Percentiles rank a stretch among this genome's conserved stretches.
phyloP scores from a whole-genome alignment of 2,888 invertebrate species.

The Tetrapedia diversipes region DNA sequence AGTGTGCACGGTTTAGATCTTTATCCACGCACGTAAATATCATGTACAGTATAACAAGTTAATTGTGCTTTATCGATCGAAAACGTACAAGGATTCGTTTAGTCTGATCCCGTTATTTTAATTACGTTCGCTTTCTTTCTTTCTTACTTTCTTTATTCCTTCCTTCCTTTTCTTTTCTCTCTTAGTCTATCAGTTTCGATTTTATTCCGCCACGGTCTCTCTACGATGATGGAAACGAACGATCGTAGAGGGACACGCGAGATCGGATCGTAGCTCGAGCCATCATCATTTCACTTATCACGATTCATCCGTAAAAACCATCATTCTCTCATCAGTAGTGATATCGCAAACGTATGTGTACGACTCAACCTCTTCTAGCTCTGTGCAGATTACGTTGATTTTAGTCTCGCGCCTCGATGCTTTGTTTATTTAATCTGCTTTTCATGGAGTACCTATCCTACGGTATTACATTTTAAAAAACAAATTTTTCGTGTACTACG shows the following conservation, averaged over 20 bases:
- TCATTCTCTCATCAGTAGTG: constrained; percentile 42
- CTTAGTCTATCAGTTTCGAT: constrained; percentile 13
- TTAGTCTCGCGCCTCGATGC: background rate
- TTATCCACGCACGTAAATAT: constrained; percentile 46
- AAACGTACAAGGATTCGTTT: constrained; percentile 11
- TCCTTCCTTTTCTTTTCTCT: background rate
- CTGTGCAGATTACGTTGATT: background rate
- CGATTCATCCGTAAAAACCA: constrained; percentile 45
- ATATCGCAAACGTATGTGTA: constrained; percentile 14
- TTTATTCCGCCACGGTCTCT: constrained; percentile 7
- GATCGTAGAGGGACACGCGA: constrained; percentile 23
- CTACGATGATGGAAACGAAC: background rate
- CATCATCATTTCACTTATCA: constrained; percentile 48
- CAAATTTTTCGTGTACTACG: background rate
- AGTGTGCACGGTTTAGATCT: constrained; percentile 52
- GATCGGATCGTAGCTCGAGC: constrained; percentile 33
- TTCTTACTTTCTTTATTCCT: background rate
- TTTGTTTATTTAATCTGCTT: background rate
- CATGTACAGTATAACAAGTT: constrained; percentile 26
- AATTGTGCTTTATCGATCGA: constrained; percentile 27
- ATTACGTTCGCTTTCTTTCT: background rate
- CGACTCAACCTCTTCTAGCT: constrained; percentile 33
- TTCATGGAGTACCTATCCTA: background rate
- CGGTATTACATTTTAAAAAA: background rate
- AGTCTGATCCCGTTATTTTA: background rate